Evolutionary conservation across 2,797 vertebrate genomes (phyloP).

Genomic region (Rhinophrynus dorsalis): DNA sequence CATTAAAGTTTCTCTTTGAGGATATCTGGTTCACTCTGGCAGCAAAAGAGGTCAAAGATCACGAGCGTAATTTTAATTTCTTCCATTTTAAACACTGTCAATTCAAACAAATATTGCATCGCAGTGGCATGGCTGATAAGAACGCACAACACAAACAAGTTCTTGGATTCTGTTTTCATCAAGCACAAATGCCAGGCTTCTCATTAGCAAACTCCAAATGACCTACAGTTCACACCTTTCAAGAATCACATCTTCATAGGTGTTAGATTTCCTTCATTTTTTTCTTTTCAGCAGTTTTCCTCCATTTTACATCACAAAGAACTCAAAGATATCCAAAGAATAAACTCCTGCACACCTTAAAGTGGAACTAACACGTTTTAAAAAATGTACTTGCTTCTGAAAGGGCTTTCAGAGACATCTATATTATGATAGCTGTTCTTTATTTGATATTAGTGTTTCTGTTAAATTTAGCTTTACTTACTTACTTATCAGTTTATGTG

Average conservation of each 20-base stretch:
- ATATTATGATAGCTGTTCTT: no score
- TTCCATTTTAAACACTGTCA: not conserved
- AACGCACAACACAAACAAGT: not conserved
- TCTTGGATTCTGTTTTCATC: not conserved
- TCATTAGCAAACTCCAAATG: conserved; percentile 16
- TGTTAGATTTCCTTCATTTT: not conserved
- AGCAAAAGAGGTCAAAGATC: not conserved
- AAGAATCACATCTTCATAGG: not conserved
- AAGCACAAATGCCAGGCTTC: conserved; percentile 16
- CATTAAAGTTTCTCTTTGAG: no score
- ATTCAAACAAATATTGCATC: not conserved
- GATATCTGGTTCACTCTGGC: no score
- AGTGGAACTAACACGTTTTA: no score
- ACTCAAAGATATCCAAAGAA: no score
- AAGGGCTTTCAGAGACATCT: no score
- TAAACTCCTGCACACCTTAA: no score
- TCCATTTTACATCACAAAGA: not conserved
- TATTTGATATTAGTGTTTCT: no score
- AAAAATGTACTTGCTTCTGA: no score
- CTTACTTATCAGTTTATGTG: no score
- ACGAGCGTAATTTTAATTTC: not conserved
- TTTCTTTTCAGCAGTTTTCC: not conserved
- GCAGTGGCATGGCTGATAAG: not conserved
- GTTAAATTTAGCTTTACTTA: no score
- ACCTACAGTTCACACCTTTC: conserved; percentile 9